Conservation (phyloP, 2,888 invertebrate species). For the Falcaria lacertinaria region DNA sequence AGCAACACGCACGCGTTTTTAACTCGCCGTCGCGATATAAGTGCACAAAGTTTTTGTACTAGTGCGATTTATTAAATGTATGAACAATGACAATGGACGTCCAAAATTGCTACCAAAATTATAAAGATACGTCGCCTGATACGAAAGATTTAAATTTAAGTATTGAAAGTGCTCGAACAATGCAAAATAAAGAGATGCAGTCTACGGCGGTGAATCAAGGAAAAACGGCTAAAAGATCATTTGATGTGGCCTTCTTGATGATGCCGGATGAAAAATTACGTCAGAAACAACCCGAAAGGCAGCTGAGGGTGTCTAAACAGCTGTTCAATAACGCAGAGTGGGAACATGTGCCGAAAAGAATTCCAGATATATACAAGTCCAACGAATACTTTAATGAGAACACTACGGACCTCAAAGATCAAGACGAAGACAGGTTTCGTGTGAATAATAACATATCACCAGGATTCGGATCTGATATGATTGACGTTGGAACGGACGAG, state of each 20-base stretch:
- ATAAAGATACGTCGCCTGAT: constrained; percentile 71
- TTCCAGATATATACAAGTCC: constrained; percentile 67
- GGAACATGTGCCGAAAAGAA: constrained; percentile 63
- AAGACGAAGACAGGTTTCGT: constrained; percentile 64
- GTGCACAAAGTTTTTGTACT: constrained; percentile 68
- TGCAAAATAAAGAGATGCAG: constrained; percentile 65
- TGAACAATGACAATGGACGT: constrained; percentile 86
- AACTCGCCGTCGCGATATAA: constrained; percentile 57
- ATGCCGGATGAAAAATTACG: constrained; percentile 91
- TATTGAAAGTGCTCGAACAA: constrained; percentile 74
- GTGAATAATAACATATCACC: constrained; percentile 71
- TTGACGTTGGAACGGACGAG: constrained; percentile 75
- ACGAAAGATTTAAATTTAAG: constrained; percentile 65
- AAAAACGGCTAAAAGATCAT: constrained; percentile 85
- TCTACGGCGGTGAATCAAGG: constrained; percentile 50
- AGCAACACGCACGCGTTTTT: constrained; percentile 67
- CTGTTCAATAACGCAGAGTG: constrained; percentile 71
- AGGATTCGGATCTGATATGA: constrained; percentile 71
- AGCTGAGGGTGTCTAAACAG: constrained; percentile 73
- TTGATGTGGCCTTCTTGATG: constrained; percentile 94
- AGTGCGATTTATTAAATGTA: constrained; percentile 61
- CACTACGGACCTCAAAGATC: constrained; percentile 55
- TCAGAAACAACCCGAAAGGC: constrained; percentile 80
- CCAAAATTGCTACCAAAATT: constrained; percentile 74
- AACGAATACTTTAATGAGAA: constrained; percentile 61